These are phyloP conservation scores for Delichon dasypus DNA, from an alignment of 2,797 vertebrate genomes.

Conservation along the genomic window DNA sequence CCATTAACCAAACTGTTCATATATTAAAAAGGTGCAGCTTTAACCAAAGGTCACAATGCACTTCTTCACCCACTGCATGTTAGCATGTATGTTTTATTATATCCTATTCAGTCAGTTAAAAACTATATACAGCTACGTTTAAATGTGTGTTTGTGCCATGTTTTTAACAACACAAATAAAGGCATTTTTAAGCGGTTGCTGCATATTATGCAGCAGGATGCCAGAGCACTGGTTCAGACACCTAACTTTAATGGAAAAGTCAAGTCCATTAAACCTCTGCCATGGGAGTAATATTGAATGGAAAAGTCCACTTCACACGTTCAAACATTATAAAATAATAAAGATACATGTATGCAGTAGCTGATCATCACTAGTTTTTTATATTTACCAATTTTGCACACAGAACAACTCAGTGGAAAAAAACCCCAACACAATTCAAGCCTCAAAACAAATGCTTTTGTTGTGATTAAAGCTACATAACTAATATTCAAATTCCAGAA, in stretches of 20 bases:
- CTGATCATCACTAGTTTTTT: neutral
- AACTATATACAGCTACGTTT: slow-evolving; percentile 74
- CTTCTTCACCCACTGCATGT: slow-evolving; percentile 49
- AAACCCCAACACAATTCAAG: neutral
- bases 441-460: neutral
- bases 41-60: slow-evolving; percentile 54
- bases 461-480: neutral
- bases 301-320: slow-evolving; percentile 3
- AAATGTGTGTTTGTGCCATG: slow-evolving; percentile 58
- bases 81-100: slow-evolving; percentile 56
- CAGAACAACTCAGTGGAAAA: neutral
- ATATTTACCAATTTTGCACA: slow-evolving; percentile 4
- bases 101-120: slow-evolving; percentile 57
- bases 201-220: slow-evolving; percentile 34
- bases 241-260: slow-evolving; percentile 23
- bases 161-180: slow-evolving; percentile 64
- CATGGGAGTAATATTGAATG: slow-evolving; percentile 9
- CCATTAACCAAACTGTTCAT: neutral
- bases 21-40: slow-evolving; percentile 49
- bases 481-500: neutral
- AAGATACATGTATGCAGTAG: neutral
- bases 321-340: neutral
- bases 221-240: slow-evolving; percentile 25
- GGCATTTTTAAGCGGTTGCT: slow-evolving; percentile 49
- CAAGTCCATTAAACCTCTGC: neutral